phyloP scores from a whole-genome alignment of 2,113 vertebrate species.

The Cottus gobio region DNA sequence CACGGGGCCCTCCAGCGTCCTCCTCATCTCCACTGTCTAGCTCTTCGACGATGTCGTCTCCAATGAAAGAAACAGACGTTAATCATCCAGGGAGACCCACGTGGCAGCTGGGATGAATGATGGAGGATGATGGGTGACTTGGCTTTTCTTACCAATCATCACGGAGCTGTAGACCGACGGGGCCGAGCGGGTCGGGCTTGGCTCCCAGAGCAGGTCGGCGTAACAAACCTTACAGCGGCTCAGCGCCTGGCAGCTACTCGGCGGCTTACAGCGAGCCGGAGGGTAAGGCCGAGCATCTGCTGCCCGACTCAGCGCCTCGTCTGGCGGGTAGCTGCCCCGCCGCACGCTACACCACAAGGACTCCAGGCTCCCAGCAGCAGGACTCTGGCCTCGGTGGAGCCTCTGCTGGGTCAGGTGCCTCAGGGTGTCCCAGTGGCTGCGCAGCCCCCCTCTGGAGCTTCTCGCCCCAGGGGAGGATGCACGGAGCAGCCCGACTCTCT shows the following conservation, averaged over 20 bases:
- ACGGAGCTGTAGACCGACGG: constrained; percentile 68
- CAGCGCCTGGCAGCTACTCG: neutral
- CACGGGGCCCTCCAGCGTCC: neutral
- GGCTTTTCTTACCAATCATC: constrained; percentile 74
- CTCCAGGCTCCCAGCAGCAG: neutral
- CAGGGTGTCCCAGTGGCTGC: constrained; percentile 66
- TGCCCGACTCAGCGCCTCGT: neutral
- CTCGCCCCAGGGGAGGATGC: constrained; percentile 49
- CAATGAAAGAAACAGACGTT: constrained; percentile 57
- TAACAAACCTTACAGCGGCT: constrained; percentile 53
- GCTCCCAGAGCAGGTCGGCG: constrained; percentile 58
- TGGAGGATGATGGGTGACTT: constrained; percentile 6
- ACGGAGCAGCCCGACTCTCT: constrained; percentile 9
- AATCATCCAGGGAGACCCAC: constrained; percentile 24
- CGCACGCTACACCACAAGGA: neutral
- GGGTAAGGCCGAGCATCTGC: no score
- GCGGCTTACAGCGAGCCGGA: constrained; percentile 12
- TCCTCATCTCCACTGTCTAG: constrained; percentile 32
- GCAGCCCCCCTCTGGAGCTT: constrained; percentile 12
- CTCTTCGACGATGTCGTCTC: constrained; percentile 67
- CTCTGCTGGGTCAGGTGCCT: constrained; percentile 48
- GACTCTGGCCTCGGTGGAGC: constrained; percentile 36
- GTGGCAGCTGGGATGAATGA: constrained; percentile 20
- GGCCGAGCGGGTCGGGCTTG: constrained; percentile 57
- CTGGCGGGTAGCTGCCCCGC: constrained; percentile 42